Conservation (phyloP, 37 sponge, comb jelly and placozoan genomes). For the Haliclona indistincta region DNA sequence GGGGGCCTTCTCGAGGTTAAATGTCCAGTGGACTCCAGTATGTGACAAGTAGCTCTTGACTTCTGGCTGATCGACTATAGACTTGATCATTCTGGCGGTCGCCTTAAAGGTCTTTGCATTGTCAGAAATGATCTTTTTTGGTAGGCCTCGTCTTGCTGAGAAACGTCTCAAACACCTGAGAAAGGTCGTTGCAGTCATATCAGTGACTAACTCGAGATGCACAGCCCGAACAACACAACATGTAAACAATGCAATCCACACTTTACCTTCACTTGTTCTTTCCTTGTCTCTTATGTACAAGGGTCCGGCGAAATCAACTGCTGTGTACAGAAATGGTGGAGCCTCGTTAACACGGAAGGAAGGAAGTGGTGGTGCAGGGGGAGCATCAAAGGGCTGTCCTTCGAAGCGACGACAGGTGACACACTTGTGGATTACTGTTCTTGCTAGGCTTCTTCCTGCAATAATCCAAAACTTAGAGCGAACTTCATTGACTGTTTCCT, state of each 20-base stretch:
- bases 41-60: background rate
- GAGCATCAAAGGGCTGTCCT: background rate
- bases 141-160: background rate
- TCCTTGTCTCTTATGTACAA: background rate
- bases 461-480: background rate
- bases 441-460: background rate
- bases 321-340: background rate
- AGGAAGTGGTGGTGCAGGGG: slow-evolving; percentile 1
- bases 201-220: slow-evolving; percentile 1
- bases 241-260: no score
- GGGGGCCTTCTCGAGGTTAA: slow-evolving; percentile 8
- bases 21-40: background rate
- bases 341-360: background rate
- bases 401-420: background rate
- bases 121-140: background rate
- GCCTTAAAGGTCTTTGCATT: no score
- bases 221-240: background rate
- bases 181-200: slow-evolving; percentile 2
- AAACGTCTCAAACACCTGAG: no score
- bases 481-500: slow-evolving; percentile 1
- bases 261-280: no score
- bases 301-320: background rate
- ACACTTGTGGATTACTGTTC: background rate
- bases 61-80: no score
- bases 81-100: no score